phyloP scores from a whole-genome alignment of 2,113 vertebrate species.

The Peromyscus leucopus region DNA sequence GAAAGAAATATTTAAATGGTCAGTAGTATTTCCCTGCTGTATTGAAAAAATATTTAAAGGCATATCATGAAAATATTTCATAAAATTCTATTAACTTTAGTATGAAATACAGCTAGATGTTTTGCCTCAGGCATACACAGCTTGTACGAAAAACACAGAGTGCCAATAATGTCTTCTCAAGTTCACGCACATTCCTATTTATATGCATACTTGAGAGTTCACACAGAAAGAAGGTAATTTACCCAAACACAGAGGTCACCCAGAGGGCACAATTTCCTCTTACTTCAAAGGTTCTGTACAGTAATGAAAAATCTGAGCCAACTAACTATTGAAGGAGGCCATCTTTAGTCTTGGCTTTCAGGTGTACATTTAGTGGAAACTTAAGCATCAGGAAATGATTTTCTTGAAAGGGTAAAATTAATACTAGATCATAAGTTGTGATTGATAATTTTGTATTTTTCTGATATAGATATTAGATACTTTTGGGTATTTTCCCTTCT shows the following conservation, averaged over 20 bases:
- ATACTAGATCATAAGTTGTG: neutral
- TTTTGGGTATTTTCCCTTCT: neutral
- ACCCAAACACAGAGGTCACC: conserved; percentile 42
- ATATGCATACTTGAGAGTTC: conserved; percentile 53
- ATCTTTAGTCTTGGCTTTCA: conserved; percentile 24
- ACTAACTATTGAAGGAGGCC: neutral
- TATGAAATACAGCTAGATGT: neutral
- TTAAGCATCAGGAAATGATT: conserved; percentile 37
- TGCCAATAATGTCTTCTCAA: conserved; percentile 54
- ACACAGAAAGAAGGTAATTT: conserved; percentile 57
- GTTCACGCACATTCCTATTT: conserved; percentile 34
- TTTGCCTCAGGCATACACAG: conserved; percentile 12
- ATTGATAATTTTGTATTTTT: neutral
- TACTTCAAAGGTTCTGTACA: conserved; percentile 30
- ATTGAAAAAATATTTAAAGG: conserved; percentile 52
- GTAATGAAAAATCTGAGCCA: conserved; percentile 18
- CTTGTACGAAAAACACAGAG: conserved; percentile 37
- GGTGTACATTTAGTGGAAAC: neutral
- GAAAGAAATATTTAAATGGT: neutral
- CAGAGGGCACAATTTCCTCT: conserved; percentile 59
- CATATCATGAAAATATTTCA: conserved; percentile 47
- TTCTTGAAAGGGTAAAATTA: conserved; percentile 4
- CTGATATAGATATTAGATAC: neutral
- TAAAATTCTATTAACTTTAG: conserved; percentile 49
- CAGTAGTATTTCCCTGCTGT: neutral